A percentile compares a stretch with the other conserved stretches of the same genome.
phyloP scores from a whole-genome alignment of 1,140 invertebrate species.

The Drosophila kohkoa region DNA sequence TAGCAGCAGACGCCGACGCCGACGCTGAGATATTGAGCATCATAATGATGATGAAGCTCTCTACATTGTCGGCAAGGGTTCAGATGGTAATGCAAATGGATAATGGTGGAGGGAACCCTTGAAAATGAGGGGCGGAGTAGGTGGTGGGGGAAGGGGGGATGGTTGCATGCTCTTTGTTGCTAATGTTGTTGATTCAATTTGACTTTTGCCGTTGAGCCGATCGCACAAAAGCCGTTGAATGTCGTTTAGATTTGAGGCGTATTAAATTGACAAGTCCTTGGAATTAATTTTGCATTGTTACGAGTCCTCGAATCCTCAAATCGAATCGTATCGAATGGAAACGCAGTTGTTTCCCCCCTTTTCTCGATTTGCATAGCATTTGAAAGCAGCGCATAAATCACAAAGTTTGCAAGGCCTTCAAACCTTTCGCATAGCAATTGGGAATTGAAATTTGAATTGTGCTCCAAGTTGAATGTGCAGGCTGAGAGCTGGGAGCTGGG shows the following conservation, averaged over 20 bases:
- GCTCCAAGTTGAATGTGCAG: slow-evolving; percentile 7
- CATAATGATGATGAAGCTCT: slow-evolving; percentile 81
- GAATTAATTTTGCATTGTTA: slow-evolving; percentile 76
- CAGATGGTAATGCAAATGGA: slow-evolving; percentile 15
- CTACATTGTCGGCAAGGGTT: slow-evolving; percentile 55
- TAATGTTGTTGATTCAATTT: slow-evolving; percentile 81
- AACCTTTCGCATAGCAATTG: slow-evolving; percentile 7
- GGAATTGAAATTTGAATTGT: slow-evolving; percentile 3
- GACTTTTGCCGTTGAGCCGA: slow-evolving; percentile 60
- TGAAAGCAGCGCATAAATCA: slow-evolving; percentile 20
- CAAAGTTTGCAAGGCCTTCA: slow-evolving; percentile 21
- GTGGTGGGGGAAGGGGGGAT: background rate
- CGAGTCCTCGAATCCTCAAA: slow-evolving; percentile 17
- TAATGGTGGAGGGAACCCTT: background rate
- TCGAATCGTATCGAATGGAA: background rate
- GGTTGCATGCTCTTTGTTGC: slow-evolving; percentile 64
- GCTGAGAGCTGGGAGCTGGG: background rate
- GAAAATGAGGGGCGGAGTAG: background rate
- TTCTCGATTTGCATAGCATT: slow-evolving; percentile 40
- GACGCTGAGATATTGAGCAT: slow-evolving; percentile 75
- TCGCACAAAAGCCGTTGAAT: slow-evolving; percentile 60
- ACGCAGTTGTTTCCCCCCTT: slow-evolving; percentile 21
- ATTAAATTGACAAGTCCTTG: slow-evolving; percentile 72
- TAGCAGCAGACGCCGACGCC: slow-evolving; percentile 46
- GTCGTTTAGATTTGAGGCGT: slow-evolving; percentile 62